phyloP scores from a whole-genome alignment of 2,888 invertebrate species.

The Agrotis exclamationis region DNA sequence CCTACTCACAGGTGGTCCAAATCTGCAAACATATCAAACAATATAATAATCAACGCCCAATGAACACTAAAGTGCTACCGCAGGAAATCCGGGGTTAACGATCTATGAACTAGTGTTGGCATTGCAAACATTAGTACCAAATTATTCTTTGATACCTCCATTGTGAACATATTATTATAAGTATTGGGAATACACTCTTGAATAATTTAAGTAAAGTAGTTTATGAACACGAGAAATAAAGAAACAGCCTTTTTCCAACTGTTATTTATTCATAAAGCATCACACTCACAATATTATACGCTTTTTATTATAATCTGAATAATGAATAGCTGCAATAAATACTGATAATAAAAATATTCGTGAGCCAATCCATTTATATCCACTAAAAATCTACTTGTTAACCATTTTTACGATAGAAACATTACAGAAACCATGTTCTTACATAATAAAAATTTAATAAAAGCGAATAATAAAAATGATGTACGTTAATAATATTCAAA shows the following conservation, averaged over 20 bases:
- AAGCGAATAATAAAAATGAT: constrained; percentile 72
- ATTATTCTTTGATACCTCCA: neutral
- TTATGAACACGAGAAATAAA: constrained; percentile 2
- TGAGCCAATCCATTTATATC: constrained; percentile 40
- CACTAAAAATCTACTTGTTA: constrained; percentile 54
- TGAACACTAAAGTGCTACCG: neutral
- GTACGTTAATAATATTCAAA: constrained; percentile 77
- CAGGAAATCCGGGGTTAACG: constrained; percentile 34
- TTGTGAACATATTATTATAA: neutral
- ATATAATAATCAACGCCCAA: constrained; percentile 3
- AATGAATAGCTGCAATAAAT: constrained; percentile 56
- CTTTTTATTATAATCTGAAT: constrained; percentile 47
- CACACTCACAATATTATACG: constrained; percentile 26
- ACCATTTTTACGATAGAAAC: constrained; percentile 54
- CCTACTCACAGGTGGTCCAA: neutral
- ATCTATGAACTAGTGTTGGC: constrained; percentile 14
- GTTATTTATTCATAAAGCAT: constrained; percentile 38
- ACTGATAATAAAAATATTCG: constrained; percentile 50
- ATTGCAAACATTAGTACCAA: constrained; percentile 5
- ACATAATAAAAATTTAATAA: constrained; percentile 69
- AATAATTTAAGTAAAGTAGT: neutral
- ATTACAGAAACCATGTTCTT: constrained; percentile 59
- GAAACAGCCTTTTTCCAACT: neutral
- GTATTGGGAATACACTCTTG: constrained; percentile 11
- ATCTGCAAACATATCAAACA: constrained; percentile 17